These are phyloP conservation scores for Pseudanteris insignis DNA, from an alignment of 2,888 invertebrate species.

Conservation along the genomic window DNA sequence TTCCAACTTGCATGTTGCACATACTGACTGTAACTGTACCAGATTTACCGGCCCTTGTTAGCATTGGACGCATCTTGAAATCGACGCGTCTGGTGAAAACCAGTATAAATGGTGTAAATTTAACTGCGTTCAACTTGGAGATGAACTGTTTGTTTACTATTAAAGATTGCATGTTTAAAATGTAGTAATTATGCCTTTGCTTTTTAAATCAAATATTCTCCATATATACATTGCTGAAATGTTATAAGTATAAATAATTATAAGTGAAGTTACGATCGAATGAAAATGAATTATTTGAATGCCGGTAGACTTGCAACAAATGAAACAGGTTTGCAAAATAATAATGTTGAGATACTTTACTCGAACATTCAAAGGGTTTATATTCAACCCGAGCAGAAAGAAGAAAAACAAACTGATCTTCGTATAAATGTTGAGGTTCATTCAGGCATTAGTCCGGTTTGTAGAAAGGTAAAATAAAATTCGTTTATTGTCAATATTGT, in stretches of 20 bases:
- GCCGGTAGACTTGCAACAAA: slow-evolving; percentile 49
- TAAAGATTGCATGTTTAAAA: slow-evolving; percentile 14
- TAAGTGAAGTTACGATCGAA: too few relatives aligned
- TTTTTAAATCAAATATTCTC: too few relatives aligned
- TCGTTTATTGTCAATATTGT: too few relatives aligned
- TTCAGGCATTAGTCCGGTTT: slow-evolving; percentile 64
- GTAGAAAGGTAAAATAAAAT: slow-evolving; percentile 56
- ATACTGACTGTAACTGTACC: too few relatives aligned
- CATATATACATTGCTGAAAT: background rate
- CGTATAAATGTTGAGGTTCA: slow-evolving; percentile 64
- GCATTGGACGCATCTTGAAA: too few relatives aligned
- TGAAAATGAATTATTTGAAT: slow-evolving; percentile 60
- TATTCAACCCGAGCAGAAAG: slow-evolving; percentile 62
- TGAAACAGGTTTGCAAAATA: slow-evolving; percentile 61
- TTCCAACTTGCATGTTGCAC: too few relatives aligned
- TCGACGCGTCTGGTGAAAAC: too few relatives aligned
- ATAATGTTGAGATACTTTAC: slow-evolving; percentile 64
- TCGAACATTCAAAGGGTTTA: slow-evolving; percentile 63
- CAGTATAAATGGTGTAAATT: too few relatives aligned
- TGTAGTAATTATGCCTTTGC: too few relatives aligned
- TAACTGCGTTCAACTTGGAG: slow-evolving; percentile 3
- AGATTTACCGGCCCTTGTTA: too few relatives aligned
- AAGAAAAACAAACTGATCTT: slow-evolving; percentile 62
- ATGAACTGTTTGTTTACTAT: slow-evolving; percentile 13
- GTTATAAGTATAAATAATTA: background rate